Base-by-base conservation (phyloP, 2,888 invertebrate species). In the Notodonta dromedarius region DNA sequence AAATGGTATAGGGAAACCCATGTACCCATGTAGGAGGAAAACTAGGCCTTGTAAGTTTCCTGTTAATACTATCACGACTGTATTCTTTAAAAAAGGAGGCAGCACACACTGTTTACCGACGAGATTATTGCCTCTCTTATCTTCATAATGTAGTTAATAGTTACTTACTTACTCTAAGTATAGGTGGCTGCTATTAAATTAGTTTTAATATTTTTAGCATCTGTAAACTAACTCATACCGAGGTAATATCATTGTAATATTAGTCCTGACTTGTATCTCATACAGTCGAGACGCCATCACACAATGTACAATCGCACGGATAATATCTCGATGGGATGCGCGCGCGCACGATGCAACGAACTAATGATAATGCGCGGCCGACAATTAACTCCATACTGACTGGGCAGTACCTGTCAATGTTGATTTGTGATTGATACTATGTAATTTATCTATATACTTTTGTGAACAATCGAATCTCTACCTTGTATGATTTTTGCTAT, bases 391-490 rank as follows among this genome's bases (percentile, higher is more conserved):
- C 77, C 80, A 84, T 83, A 83, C 84, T 78, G 80, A 83, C 85
- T 84, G 91, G 90, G 89, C 88, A 71, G 89, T 69, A 70, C 87
- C 84, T 74, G 88, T 89, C 90, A 85, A 73, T 85, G 75, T 86
- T 90, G 90, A 90, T 90, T 90, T 91, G 91, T 90, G 90, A 91
- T 91, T 91, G 91, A 91, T 91, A 83, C 81, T 89, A 86, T 86
- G 82, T 85, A 81, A 72, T 70, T 56, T 69, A 67, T 65, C 58
- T 70, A 71, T 66, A 59, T 46, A 64, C 58, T n/a, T 32, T 5
- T 51, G 14, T 24, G 0, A 11, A 48, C 50, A 61, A 42, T 0
- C 14, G 7, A 67, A 58, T 65, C 9, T n/a, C 58, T 2, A 67
- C 56, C 46, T 7, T 67, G 58, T 11, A 4, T 50, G 0, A 4